phyloP scores from a whole-genome alignment of 2,113 vertebrate genomes.

The Columba livia region DNA sequence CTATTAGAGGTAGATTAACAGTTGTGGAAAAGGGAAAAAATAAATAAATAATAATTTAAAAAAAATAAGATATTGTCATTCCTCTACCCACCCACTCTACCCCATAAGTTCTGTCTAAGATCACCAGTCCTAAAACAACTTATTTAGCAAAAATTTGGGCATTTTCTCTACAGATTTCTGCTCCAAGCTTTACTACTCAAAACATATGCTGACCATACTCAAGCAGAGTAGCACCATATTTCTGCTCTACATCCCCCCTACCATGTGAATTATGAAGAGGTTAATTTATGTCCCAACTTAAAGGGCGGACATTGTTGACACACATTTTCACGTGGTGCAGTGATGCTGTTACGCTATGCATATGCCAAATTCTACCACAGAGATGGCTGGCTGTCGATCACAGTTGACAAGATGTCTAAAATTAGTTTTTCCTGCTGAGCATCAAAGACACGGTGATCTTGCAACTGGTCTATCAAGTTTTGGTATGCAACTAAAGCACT shows the following conservation, averaged over 20 bases:
- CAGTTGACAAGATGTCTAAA: background rate
- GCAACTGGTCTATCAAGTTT: background rate
- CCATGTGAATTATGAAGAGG: background rate
- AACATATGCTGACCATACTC: background rate
- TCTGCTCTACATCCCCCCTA: background rate
- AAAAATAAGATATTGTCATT: background rate
- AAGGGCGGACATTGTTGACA: background rate
- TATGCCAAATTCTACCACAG: background rate
- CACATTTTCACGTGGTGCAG: fast-evolving
- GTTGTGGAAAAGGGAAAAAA: background rate
- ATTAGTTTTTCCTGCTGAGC: background rate
- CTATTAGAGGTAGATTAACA: background rate
- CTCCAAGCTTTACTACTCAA: background rate
- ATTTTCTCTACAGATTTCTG: background rate
- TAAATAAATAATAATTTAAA: background rate
- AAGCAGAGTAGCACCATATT: background rate
- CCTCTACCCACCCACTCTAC: background rate
- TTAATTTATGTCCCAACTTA: background rate
- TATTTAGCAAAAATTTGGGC: background rate
- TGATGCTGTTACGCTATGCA: background rate
- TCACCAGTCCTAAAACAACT: background rate
- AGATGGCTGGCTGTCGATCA: background rate
- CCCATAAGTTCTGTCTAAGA: background rate
- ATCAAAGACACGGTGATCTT: background rate
- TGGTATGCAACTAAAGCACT: background rate